A percentile compares a stretch with the other conserved stretches of the same genome.
phyloP scores from a whole-genome alignment of 30 jellyfish, hydroid and myxozoan genomes.

The Aurelia aurita region DNA sequence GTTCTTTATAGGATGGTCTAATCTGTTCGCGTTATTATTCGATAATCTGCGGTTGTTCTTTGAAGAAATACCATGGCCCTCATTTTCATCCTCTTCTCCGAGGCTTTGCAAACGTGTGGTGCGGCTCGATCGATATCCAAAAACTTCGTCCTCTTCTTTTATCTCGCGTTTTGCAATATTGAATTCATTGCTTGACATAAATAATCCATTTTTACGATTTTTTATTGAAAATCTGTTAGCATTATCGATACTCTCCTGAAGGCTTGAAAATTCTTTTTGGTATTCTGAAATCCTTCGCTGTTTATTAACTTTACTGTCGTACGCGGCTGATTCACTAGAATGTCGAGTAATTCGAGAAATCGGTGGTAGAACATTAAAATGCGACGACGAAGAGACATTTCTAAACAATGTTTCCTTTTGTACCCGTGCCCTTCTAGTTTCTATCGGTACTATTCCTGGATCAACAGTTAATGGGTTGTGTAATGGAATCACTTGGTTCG shows the following conservation, averaged over 20 bases:
- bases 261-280: constrained; percentile 49
- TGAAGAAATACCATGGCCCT: background rate
- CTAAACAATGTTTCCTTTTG: no score
- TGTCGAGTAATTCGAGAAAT: constrained; percentile 5
- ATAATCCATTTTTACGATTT: background rate
- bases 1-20: background rate
- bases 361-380: constrained; percentile 67
- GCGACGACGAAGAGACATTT: background rate
- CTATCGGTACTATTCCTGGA: constrained; percentile 3
- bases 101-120: constrained; percentile 1
- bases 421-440: background rate
- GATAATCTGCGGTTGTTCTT: background rate
- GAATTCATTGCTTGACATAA: background rate
- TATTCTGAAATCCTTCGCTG: constrained; percentile 66
- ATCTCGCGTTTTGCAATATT: background rate
- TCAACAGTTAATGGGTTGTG: background rate
- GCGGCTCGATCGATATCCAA: no score
- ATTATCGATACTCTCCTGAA: constrained; percentile 55
- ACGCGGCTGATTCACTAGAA: background rate
- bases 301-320: constrained; percentile 22
- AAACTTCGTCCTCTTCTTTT: background rate
- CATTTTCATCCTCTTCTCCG: constrained; percentile 21
- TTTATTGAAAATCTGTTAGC: constrained; percentile 49
- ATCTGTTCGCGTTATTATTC: background rate
- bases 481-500: constrained; percentile 71